Conservation (phyloP, 64 coral and sea anemone species). For the Dendronephthya gigantea region DNA sequence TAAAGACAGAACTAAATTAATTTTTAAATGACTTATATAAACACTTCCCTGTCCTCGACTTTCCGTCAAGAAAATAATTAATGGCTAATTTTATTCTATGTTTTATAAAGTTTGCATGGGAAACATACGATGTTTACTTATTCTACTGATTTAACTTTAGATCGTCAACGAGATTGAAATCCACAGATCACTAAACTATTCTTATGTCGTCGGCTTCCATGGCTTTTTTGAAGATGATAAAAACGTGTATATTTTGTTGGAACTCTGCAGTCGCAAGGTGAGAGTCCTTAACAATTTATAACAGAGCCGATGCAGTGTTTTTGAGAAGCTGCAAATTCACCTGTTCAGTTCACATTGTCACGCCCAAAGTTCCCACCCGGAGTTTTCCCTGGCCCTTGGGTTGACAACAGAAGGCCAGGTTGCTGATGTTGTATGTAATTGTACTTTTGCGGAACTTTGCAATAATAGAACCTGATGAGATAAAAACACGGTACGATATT, state of each 20-base stretch:
- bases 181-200: slow-evolving; percentile 65
- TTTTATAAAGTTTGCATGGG: too few relatives aligned
- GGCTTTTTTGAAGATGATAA: slow-evolving; percentile 85
- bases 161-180: slow-evolving; percentile 91
- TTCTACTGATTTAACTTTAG: slow-evolving; percentile 16
- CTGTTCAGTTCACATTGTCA: background rate
- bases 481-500: background rate
- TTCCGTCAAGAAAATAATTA: too few relatives aligned
- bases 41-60: too few relatives aligned
- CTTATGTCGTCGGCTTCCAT: slow-evolving; percentile 79
- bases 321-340: background rate
- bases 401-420: too few relatives aligned
- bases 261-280: slow-evolving; percentile 92
- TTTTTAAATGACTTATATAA: too few relatives aligned
- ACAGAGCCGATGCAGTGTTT: background rate
- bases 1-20: too few relatives aligned
- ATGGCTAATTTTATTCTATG: too few relatives aligned
- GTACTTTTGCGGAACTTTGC: background rate
- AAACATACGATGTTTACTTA: too few relatives aligned
- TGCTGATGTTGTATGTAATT: too few relatives aligned
- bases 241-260: slow-evolving; percentile 79
- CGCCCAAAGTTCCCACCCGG: background rate
- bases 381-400: too few relatives aligned
- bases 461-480: background rate
- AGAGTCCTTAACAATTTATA: background rate